Conservation (phyloP, 2,113 vertebrate genomes). For the Aix galericulata region DNA sequence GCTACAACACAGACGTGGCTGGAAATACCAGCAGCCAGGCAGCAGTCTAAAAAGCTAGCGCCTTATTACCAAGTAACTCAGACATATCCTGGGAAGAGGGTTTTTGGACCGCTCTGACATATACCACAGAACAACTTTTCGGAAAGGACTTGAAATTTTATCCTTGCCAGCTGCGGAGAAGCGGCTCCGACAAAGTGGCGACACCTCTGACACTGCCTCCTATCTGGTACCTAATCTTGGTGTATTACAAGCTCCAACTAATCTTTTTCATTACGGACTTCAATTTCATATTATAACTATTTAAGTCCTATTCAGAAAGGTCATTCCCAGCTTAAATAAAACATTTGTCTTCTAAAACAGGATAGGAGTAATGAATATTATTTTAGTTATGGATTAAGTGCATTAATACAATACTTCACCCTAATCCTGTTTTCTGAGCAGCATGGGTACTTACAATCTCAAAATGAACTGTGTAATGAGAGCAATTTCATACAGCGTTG, state of each 20-base stretch:
- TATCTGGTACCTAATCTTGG: not conserved
- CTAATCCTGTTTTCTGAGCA: constrained; percentile 31
- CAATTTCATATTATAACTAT: not conserved
- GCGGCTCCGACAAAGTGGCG: not conserved
- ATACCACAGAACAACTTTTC: not conserved
- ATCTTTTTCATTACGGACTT: not conserved
- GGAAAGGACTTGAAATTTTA: not conserved
- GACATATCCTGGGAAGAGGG: not conserved
- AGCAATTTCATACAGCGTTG: not conserved
- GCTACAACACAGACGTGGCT: not conserved
- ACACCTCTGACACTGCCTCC: not conserved
- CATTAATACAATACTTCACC: constrained; percentile 20
- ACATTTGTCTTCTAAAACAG: not conserved
- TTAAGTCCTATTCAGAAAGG: not conserved
- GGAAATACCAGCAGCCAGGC: not conserved
- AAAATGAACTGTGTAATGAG: not conserved
- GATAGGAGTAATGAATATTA: not conserved
- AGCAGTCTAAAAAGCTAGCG: not conserved
- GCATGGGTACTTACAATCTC: not conserved
- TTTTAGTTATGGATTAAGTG: constrained; percentile 10
- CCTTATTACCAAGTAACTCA: not conserved
- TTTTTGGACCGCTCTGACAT: not conserved
- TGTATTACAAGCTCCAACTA: not conserved
- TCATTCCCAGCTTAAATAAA: not conserved
- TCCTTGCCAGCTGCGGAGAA: not conserved